These are phyloP conservation scores for Cercopithecus mona DNA, from an alignment of 2,113 vertebrate species.

Conservation along the genomic window DNA sequence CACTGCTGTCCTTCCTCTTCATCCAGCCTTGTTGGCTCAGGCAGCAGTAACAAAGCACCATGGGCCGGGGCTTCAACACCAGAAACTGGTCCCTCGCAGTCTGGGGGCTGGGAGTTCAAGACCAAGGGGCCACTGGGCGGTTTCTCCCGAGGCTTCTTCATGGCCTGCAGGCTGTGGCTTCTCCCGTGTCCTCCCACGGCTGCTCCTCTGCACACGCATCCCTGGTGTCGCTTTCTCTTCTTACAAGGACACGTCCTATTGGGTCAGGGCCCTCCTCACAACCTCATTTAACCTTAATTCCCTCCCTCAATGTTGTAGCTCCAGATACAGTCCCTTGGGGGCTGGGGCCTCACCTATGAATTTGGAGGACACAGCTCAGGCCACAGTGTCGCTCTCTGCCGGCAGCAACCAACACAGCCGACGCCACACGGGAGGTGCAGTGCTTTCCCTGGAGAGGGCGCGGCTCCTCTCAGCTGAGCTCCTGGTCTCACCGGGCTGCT, in stretches of 20 bases:
- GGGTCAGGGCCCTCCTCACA: not conserved
- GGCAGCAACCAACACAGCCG: fast-evolving
- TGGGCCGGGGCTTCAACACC: not conserved
- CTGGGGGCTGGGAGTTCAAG: not conserved
- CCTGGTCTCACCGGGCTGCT: not conserved
- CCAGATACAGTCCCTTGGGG: fast-evolving
- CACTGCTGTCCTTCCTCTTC: not conserved
- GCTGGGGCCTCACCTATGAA: not conserved
- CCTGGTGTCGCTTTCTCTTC: fast-evolving
- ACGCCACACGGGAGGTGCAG: fast-evolving
- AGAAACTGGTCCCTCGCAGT: fast-evolving
- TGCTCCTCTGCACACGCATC: not conserved
- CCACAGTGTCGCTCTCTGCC: fast-evolving
- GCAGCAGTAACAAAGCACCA: fast-evolving
- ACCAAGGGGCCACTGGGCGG: fast-evolving
- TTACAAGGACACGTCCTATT: not conserved
- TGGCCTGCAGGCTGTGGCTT: fast-evolving
- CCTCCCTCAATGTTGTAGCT: not conserved
- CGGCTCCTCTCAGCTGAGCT: fast-evolving
- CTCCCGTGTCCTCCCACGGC: fast-evolving
- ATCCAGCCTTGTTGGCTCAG: fast-evolving
- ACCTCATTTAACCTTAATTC: not conserved
- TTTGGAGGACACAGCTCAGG: not conserved
- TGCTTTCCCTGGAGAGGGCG: not conserved
- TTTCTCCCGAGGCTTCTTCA: not conserved